Conservation (phyloP, 1,140 invertebrate genomes). For the Samia ricini region DNA sequence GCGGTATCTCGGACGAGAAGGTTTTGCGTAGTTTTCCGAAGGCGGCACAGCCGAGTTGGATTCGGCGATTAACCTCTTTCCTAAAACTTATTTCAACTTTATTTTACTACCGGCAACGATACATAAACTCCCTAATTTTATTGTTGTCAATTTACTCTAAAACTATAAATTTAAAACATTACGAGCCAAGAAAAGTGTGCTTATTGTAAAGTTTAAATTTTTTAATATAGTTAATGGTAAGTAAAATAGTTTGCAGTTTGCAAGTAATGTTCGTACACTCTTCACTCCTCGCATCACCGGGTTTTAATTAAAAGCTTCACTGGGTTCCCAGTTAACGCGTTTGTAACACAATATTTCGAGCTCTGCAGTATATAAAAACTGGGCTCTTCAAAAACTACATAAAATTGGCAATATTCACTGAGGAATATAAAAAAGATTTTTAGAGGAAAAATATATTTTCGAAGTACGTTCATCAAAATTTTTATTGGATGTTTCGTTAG, state of each 20-base stretch:
- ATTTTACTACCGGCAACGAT: too few relatives aligned
- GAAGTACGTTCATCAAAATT: not conserved
- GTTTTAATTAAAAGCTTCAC: conserved; percentile 12
- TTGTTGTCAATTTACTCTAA: too few relatives aligned
- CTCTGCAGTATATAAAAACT: not conserved
- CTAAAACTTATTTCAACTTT: too few relatives aligned
- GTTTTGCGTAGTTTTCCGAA: too few relatives aligned
- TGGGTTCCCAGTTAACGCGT: not conserved
- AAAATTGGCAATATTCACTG: not conserved
- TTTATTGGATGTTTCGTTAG: not conserved
- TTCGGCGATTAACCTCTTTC: too few relatives aligned
- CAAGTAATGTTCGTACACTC: not conserved
- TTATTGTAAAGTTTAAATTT: not conserved
- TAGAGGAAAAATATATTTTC: too few relatives aligned
- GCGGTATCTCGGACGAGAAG: too few relatives aligned
- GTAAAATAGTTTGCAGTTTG: not conserved
- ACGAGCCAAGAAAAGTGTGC: too few relatives aligned
- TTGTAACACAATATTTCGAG: conserved; percentile 4
- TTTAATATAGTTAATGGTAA: not conserved
- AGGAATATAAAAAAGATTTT: too few relatives aligned
- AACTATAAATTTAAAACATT: too few relatives aligned
- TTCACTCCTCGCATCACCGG: conserved; percentile 5
- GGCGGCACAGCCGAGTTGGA: too few relatives aligned
- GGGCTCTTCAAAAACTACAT: not conserved
- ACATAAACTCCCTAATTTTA: too few relatives aligned